Percentiles rank a stretch among this genome's conserved stretches.
These are phyloP conservation scores for Pemphigus obesinymphae DNA, from an alignment of 1,140 invertebrate genomes.

Conservation along the genomic window DNA sequence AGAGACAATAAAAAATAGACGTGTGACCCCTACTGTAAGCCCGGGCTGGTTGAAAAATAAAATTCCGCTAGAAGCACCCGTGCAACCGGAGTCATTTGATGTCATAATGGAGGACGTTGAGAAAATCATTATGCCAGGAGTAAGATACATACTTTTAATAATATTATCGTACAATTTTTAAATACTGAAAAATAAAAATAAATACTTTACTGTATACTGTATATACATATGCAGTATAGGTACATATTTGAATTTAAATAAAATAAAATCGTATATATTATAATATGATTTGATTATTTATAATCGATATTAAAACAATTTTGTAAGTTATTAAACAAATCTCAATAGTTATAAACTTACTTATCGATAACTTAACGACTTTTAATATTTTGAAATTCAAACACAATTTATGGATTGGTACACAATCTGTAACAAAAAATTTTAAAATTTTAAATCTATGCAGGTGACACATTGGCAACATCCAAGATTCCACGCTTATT, in stretches of 20 bases:
- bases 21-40: constrained; percentile 85
- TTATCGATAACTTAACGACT: background rate
- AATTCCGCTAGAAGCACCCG: constrained; percentile 78
- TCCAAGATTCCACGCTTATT: constrained; percentile 97
- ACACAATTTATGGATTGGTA: background rate
- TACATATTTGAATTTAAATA: no score
- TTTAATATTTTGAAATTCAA: background rate
- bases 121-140: constrained; percentile 94
- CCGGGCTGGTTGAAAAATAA: constrained; percentile 83
- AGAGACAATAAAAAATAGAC: constrained; percentile 72
- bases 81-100: constrained; percentile 84
- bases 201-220: no score
- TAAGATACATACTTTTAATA: constrained; percentile 51
- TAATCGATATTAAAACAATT: no score
- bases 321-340: no score
- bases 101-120: constrained; percentile 92
- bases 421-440: background rate
- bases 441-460: background rate
- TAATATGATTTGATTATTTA: no score
- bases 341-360: background rate
- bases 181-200: no score
- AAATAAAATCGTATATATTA: no score
- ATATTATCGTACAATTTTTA: no score
- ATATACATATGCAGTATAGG: no score
- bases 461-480: constrained; percentile 98